Conservation (phyloP, 92 coral and sea anemone genomes). For the Scolanthus callimorphus region DNA sequence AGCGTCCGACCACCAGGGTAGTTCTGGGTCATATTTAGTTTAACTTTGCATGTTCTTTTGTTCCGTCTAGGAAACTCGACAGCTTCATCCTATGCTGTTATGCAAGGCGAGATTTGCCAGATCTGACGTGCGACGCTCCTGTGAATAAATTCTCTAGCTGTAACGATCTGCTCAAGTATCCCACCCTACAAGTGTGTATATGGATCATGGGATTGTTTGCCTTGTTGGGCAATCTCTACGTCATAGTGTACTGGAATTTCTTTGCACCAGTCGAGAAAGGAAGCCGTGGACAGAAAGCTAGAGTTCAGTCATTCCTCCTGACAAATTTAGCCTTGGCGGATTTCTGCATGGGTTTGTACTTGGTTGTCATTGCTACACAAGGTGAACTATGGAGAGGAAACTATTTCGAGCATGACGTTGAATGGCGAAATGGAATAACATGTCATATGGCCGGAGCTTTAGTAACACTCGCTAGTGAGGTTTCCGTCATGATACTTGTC, state of each 20-base stretch:
- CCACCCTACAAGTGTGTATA: constrained; percentile 34
- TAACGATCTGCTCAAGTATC: constrained; percentile 61
- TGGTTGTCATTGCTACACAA: constrained; percentile 44
- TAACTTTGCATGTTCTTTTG: background rate
- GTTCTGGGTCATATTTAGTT: too few species aligned
- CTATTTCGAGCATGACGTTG: constrained; percentile 54
- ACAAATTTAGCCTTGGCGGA: constrained; percentile 69
- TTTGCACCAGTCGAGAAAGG: constrained; percentile 18
- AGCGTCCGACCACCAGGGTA: too few species aligned
- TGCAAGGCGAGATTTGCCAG: constrained; percentile 41
- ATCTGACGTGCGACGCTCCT: constrained; percentile 29
- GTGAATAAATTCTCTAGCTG: constrained; percentile 64
- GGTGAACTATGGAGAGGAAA: constrained; percentile 51
- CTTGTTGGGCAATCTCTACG: constrained; percentile 50
- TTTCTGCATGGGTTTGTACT: constrained; percentile 59
- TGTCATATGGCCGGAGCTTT: constrained; percentile 55
- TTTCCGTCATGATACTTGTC: constrained; percentile 45
- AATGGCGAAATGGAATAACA: constrained; percentile 34
- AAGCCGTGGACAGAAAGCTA: constrained; percentile 28
- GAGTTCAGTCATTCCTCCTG: constrained; percentile 54
- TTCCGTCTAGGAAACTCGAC: constrained; percentile 42
- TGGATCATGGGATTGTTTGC: constrained; percentile 70
- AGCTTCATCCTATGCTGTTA: constrained; percentile 68
- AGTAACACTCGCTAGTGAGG: constrained; percentile 65
- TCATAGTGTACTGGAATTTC: constrained; percentile 30